Percentiles rank a stretch among this genome's conserved stretches.
These are phyloP conservation scores for Drosophila pandora DNA, from an alignment of 1,140 invertebrate species.

Conservation along the genomic window DNA sequence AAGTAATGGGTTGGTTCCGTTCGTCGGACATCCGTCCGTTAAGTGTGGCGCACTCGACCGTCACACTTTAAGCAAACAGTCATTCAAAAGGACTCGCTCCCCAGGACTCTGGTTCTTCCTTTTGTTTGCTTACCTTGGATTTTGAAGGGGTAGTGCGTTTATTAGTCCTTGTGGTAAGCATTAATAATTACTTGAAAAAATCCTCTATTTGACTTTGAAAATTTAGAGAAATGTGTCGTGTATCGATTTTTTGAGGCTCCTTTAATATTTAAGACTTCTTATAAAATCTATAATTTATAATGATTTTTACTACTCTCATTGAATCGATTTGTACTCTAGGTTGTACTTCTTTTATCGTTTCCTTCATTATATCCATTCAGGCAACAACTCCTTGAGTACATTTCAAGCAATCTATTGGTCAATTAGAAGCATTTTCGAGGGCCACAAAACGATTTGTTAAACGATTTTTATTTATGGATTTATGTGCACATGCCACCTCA, in stretches of 20 bases:
- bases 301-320: background rate
- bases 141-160: conserved; percentile 6
- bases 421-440: conserved; percentile 29
- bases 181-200: conserved; percentile 59
- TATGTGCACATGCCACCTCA: conserved; percentile 72
- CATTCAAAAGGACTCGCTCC: conserved; percentile 14
- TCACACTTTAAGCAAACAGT: conserved; percentile 55
- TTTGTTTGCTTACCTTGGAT: conserved; percentile 6
- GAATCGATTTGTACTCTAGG: too few species aligned
- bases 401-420: conserved; percentile 30
- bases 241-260: too few species aligned
- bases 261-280: too few species aligned
- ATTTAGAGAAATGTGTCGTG: background rate
- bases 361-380: conserved; percentile 6
- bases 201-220: background rate
- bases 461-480: conserved; percentile 76
- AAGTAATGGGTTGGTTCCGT: conserved; percentile 70
- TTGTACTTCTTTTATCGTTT: background rate
- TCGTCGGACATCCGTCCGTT: conserved; percentile 40
- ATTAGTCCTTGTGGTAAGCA: conserved; percentile 33
- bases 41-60: conserved; percentile 75
- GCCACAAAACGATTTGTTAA: conserved; percentile 67
- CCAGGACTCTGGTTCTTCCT: background rate
- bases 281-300: background rate
- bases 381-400: conserved; percentile 27